Evolutionary conservation across 2,888 invertebrate species (phyloP), one percentile per base, ranked within the genome.

Genomic region (Dolichomitus sp.): DNA sequence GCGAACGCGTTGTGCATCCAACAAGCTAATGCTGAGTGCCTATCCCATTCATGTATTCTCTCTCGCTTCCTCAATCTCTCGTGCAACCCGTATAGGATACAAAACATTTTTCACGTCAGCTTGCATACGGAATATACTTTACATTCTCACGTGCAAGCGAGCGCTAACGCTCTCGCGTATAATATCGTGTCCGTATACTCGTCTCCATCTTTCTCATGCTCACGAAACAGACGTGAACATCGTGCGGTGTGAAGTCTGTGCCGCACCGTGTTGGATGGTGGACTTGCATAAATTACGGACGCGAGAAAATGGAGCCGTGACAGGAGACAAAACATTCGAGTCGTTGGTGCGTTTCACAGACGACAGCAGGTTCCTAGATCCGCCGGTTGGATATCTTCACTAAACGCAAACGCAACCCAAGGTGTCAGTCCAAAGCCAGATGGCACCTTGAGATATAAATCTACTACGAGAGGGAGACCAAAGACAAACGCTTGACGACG

Each of bases 381-480:
- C 73, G 40, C 50, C 63, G 42, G 61, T 77, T 80, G 82, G 80
- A 84, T 84, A 81, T 85, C 85, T 85, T 83, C 73, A 84, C 83
- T 84, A 85, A 85, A 84, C 72, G 77, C 80, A 84, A 79, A 85
- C 89, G 87, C 92, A 92, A 91, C 93, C 92, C 93, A 93, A 92
- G 92, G 91, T 92, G 92, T 92, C 89, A 89, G 90, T 86, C 61
- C 87, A 85, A 84, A 80, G 85, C 84, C 86, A 89, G 93, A 92
- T 92, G 90, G 91, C 88, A 88, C 86, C 87, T 84, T 65, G 83
- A 88, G 92, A 92, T 92, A 92, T 85, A 78, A 48, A 73, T 61
- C 48, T 40, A 50, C 83, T 33, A 63, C 65, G 27, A 42, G 45
- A 59, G 70, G 74, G 37, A 50, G 69, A 37, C 74, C 65, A 37